Evolutionary conservation across 2,888 invertebrate genomes (phyloP).

Genomic region (Caenorhabditis doughertyi): DNA sequence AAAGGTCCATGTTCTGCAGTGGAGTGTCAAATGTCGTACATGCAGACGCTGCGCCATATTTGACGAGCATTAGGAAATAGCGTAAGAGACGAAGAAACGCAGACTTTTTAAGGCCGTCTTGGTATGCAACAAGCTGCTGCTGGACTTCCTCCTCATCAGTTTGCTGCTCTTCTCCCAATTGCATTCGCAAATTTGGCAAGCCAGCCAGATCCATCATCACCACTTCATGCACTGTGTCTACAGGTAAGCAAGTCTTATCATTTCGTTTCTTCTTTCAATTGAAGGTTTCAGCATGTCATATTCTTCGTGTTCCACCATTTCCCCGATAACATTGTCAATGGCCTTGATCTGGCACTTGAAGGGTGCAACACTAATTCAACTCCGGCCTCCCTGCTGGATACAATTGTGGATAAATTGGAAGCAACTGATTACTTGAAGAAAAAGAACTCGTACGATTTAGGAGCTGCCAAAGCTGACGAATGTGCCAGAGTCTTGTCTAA

Average conservation of each 20-base stretch:
- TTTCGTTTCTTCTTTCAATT: too few relatives aligned
- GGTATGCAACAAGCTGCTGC: conserved; percentile 78
- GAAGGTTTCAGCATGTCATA: conserved; percentile 73
- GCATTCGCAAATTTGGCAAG: conserved; percentile 73
- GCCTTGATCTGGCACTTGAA: conserved; percentile 74
- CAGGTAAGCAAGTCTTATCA: too few relatives aligned
- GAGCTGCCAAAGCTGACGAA: conserved; percentile 62
- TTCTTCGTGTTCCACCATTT: conserved; percentile 80
- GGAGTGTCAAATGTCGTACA: not conserved
- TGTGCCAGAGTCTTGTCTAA: conserved; percentile 53
- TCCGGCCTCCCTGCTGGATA: conserved; percentile 72
- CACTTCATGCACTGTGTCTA: conserved; percentile 73
- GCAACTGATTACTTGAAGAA: conserved; percentile 56
- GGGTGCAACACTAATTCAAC: conserved; percentile 76
- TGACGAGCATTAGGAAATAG: conserved; percentile 36
- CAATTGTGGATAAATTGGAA: conserved; percentile 67
- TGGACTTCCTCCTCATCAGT: conserved; percentile 78
- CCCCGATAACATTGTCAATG: conserved; percentile 77
- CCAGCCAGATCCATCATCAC: conserved; percentile 67
- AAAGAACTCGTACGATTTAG: conserved; percentile 42
- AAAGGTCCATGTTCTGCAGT: not conserved
- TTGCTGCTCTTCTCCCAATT: conserved; percentile 78
- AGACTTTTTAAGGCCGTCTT: conserved; percentile 70
- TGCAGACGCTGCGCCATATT: conserved; percentile 29
- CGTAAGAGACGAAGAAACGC: conserved; percentile 39